Evolutionary conservation across 2,888 invertebrate genomes (phyloP).

Genomic region (Plagiodera versicolora): DNA sequence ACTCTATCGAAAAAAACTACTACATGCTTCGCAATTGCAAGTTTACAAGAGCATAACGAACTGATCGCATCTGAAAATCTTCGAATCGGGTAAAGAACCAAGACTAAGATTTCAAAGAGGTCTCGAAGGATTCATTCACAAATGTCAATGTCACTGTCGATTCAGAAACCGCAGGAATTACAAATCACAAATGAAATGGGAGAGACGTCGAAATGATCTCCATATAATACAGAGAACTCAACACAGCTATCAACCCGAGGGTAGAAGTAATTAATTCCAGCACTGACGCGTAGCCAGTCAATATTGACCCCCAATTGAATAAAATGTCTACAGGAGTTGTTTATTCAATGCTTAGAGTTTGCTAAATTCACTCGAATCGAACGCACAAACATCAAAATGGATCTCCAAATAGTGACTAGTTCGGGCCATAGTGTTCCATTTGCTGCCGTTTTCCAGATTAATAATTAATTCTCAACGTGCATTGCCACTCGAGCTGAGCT

Average conservation of each 20-base stretch:
- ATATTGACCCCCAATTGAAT: conserved; percentile 7
- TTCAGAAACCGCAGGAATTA: no score
- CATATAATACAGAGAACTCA: not conserved
- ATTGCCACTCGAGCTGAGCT: not conserved
- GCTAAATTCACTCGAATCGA: conserved; percentile 9
- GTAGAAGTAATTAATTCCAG: not conserved
- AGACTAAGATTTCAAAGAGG: no score
- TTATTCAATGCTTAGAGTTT: conserved; percentile 11
- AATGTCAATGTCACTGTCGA: no score
- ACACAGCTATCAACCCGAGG: not conserved
- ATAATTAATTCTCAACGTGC: not conserved
- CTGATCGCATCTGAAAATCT: no score
- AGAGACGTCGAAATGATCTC: no score
- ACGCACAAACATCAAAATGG: conserved; percentile 6
- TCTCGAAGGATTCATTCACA: no score
- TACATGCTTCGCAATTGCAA: no score
- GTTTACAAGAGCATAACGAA: no score
- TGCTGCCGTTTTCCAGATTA: conserved; percentile 13
- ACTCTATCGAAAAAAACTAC: no score
- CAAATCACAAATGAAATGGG: no score
- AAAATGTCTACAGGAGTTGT: conserved; percentile 7
- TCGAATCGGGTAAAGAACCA: no score
- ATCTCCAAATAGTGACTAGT: not conserved
- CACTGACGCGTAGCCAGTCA: conserved; percentile 10
- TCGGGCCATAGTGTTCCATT: conserved; percentile 6